Evolutionary conservation across 1,140 invertebrate species (phyloP), one percentile per base, ranked within the genome.

Genomic region (Zeugodacus cucurbitae): DNA sequence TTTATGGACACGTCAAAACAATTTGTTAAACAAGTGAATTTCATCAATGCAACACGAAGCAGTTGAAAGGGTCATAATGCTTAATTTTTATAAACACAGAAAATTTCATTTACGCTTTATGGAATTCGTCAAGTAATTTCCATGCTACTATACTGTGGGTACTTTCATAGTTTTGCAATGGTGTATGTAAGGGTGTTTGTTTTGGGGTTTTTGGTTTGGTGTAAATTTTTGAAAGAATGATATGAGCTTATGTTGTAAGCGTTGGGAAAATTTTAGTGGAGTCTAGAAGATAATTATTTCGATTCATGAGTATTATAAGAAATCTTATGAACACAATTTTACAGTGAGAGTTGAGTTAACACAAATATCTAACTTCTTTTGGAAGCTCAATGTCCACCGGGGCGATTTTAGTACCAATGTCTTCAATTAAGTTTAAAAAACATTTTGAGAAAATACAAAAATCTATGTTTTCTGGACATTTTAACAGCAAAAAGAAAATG

Each of bases 11-110:
- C 74, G 74, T 82, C 22, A 82, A 82, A 82, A 48, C 41, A 26
- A 82, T 82, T 82, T 82, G 34, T 82, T 4, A 82, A 48, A 82
- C n/a, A 41, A 48, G 74, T 82, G 74, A 82, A 82, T 82, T 82
- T 26, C 74, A 82, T 44, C n/a, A 17, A 82, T 82, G 74, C 26
- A 82, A 82, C 20, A 8, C 22, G 70, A 41, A 32, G 1, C 26
- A n/a, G 1, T 41, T n/a, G 17, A 22, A 74, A 32, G 1, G 11
- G 34, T 20, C 41, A 74, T 74, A 74, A 41, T 2, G 67, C 67
- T 74, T 74, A 74, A 74, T 41, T 74, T 74, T 74, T 74, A 74
- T 74, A 22, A 82, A 82, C 41, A 29, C 44, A 82, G 41, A 48
- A 82, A 54, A 54, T 3, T 82, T 82, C 74, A 54, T 48, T 44